A percentile compares a stretch with the other conserved stretches of the same genome.
These are phyloP conservation scores for Tipula vernalis DNA, from an alignment of 2,888 invertebrate species.

Conservation along the genomic window DNA sequence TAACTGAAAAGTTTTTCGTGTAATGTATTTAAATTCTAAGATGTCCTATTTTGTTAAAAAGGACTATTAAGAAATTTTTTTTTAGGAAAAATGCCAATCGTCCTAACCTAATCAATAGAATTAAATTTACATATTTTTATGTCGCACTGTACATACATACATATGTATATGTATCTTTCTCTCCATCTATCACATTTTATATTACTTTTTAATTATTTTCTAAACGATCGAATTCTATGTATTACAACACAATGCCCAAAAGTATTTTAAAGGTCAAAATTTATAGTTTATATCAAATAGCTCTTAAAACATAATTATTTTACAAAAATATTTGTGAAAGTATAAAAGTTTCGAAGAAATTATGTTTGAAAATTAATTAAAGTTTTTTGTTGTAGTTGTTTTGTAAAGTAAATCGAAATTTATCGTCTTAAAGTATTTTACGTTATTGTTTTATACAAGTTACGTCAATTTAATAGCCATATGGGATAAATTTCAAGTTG, in stretches of 20 bases:
- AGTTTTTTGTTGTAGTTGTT: neutral
- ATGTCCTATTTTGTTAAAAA: neutral
- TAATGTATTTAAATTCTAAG: neutral
- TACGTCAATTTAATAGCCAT: neutral
- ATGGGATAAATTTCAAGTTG: neutral
- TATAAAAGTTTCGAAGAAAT: neutral
- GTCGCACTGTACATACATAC: neutral
- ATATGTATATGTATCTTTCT: neutral
- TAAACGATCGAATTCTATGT: neutral
- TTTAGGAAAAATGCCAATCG: neutral
- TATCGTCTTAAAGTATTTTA: neutral
- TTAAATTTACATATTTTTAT: neutral
- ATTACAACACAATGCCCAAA: neutral
- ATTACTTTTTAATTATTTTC: neutral
- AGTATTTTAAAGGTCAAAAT: neutral
- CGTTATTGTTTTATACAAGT: neutral
- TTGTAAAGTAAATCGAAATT: neutral
- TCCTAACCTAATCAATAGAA: neutral
- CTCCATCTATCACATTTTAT: neutral
- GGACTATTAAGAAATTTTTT: neutral
- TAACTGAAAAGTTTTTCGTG: neutral
- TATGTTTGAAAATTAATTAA: neutral
- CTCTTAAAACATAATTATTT: neutral
- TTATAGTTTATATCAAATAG: neutral
- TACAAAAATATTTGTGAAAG: neutral